These are phyloP conservation scores for Hirtodrosophila cameraria DNA, from an alignment of 2,888 invertebrate genomes.

Conservation along the genomic window DNA sequence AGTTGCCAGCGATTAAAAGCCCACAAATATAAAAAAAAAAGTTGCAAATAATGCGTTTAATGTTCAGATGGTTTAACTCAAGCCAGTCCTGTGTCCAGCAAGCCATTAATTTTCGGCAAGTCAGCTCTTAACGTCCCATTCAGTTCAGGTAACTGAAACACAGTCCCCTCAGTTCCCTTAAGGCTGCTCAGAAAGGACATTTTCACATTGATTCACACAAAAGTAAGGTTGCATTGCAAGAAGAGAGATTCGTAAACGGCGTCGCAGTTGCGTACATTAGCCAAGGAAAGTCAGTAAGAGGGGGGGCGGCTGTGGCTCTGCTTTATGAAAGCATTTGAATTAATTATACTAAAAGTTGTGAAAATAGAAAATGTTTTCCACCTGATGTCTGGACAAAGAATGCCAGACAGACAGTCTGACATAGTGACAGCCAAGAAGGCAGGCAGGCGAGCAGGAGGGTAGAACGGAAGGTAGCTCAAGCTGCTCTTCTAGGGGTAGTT, in stretches of 20 bases:
- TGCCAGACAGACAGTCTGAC: slow-evolving; percentile 11
- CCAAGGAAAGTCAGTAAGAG: slow-evolving; percentile 7
- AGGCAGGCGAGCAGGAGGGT: neutral
- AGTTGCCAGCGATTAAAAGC: neutral
- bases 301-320: slow-evolving; percentile 14
- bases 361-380: slow-evolving; percentile 76
- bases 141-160: neutral
- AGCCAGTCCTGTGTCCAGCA: neutral
- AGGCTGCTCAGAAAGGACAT: neutral
- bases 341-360: slow-evolving; percentile 77
- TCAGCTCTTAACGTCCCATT: neutral
- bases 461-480: slow-evolving; percentile 2
- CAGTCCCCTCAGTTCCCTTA: no score
- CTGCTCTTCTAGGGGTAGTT: slow-evolving; percentile 4
- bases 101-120: slow-evolving; percentile 17
- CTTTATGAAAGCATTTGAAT: slow-evolving; percentile 70
- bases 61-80: slow-evolving; percentile 6
- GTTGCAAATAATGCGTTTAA: slow-evolving; percentile 22
- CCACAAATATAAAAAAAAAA: neutral
- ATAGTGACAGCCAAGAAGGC: neutral
- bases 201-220: neutral
- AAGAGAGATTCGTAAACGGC: slow-evolving; percentile 19
- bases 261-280: slow-evolving; percentile 35
- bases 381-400: slow-evolving; percentile 63
- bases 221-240: slow-evolving; percentile 15